Percentiles rank a stretch among this genome's conserved stretches.
These are phyloP conservation scores for Melanogrammus aeglefinus DNA, from an alignment of 2,797 vertebrate genomes.

Conservation along the genomic window DNA sequence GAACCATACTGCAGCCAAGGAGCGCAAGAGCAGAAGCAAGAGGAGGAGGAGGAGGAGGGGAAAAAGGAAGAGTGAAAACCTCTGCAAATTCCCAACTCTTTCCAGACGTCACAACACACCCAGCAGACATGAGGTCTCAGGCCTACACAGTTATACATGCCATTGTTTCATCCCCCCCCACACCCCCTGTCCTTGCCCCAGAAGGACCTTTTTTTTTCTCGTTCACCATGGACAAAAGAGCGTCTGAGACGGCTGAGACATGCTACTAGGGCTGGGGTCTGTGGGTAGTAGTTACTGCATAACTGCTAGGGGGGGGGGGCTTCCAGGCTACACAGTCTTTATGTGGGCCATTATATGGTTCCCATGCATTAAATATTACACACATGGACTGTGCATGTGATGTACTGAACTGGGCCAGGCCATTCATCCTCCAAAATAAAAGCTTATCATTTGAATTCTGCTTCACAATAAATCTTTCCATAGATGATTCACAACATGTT, in stretches of 20 bases:
- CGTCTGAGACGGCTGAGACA: constrained; percentile 41
- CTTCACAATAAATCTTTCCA: neutral
- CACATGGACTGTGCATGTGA: constrained; percentile 22
- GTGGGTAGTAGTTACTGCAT: constrained; percentile 45
- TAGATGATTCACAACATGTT: neutral
- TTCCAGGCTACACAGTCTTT: constrained; percentile 10
- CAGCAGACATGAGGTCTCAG: constrained; percentile 43
- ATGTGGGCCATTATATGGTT: constrained; percentile 29
- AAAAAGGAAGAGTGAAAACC: constrained; percentile 44
- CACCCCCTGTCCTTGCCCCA: constrained; percentile 17
- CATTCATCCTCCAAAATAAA: neutral
- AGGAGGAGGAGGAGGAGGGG: neutral
- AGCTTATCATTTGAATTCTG: neutral
- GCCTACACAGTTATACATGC: constrained; percentile 49
- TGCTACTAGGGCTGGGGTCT: constrained; percentile 37
- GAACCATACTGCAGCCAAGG: constrained; percentile 49
- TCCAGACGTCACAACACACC: constrained; percentile 55
- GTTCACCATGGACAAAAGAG: constrained; percentile 45
- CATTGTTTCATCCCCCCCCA: constrained; percentile 43
- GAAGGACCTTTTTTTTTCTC: constrained; percentile 50
- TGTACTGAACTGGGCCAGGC: neutral
- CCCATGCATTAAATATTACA: constrained; percentile 35
- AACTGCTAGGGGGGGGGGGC: constrained; percentile 18
- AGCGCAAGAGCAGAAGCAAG: neutral
- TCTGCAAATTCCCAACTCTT: constrained; percentile 59